These are phyloP conservation scores for Buceros bicornis DNA, from an alignment of 2,797 vertebrate species.

Conservation along the genomic window DNA sequence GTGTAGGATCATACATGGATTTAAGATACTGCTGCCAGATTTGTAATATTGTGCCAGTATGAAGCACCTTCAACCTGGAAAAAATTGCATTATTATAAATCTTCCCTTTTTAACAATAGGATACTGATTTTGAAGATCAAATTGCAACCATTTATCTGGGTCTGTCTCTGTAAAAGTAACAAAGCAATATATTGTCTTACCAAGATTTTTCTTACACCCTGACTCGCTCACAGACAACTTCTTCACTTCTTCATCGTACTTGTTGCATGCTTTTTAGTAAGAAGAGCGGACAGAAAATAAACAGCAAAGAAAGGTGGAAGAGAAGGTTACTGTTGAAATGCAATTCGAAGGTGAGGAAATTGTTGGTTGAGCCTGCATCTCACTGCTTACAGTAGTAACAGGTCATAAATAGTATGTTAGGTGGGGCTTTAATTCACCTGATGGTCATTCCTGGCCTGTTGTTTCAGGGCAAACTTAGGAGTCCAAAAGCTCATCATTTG, in stretches of 20 bases:
- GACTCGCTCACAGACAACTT: background rate
- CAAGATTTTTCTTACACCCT: constrained; percentile 37
- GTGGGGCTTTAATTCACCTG: background rate
- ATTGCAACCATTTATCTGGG: constrained; percentile 67
- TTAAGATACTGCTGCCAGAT: constrained; percentile 15
- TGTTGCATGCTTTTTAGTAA: background rate
- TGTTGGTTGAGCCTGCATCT: background rate
- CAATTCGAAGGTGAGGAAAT: background rate
- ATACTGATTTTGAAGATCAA: constrained; percentile 58
- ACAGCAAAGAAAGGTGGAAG: background rate
- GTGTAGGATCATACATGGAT: background rate
- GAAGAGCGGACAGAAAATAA: constrained; percentile 2
- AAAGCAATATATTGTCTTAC: constrained; percentile 54
- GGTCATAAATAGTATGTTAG: background rate
- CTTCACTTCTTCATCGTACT: constrained; percentile 9
- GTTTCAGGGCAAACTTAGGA: background rate
- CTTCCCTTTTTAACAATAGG: constrained; percentile 57
- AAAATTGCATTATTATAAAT: constrained; percentile 63
- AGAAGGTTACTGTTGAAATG: background rate
- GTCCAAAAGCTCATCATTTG: background rate
- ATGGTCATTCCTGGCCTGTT: background rate
- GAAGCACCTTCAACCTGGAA: constrained; percentile 36
- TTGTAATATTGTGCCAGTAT: constrained; percentile 44
- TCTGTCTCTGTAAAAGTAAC: constrained; percentile 53
- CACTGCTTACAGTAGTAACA: background rate